Base-by-base conservation (phyloP, 2,797 vertebrate genomes). In the Cetoscarus ocellatus region DNA sequence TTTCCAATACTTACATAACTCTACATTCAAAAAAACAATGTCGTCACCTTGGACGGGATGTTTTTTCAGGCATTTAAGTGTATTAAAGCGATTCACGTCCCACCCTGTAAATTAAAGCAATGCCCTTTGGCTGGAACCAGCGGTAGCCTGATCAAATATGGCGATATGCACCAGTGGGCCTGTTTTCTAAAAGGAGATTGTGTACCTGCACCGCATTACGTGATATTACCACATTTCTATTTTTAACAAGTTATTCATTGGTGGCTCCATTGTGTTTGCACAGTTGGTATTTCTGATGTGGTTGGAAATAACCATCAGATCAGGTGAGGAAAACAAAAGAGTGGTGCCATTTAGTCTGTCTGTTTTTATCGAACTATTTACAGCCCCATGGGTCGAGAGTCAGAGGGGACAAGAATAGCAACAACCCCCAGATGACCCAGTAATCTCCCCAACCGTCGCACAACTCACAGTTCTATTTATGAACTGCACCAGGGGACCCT, bases 281-380 rank as follows among this genome's bases (percentile, higher is more conserved):
- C 75, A 63, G 56, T 87, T 87, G 88, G 81, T 89, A 48, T 0
- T 53, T 63, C 69, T 79, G 79, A 47, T 75, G 83, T 66, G 43
- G 60, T 70, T 47, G 82, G 80, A 86, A 78, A 78, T 77, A 79
- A 70, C 61, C 18, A 27, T 70, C 73, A 47, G 65, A 49, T 47
- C 84, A 87, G 82, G 77, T 83, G 79, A 61, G 57, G 14, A 67
- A 62, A 70, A 91, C 73, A 90, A 88, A 81, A 84, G 19, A 68
- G 78, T 76, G 90, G 87, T 90, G 91, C 90, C 88, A 83, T 88
- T 90, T 90, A 61, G 87, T 93, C 90, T 92, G 85, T 79, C 64
- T 66, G 54, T 77, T 79, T 80, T 89, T 86, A 75, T 84, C 47
- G 77, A 81, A 85, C 15, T 0, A 61, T 86, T 89, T 75, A 78